Evolutionary conservation across 2,888 invertebrate genomes (phyloP), one percentile per base, ranked within the genome.

Genomic region (Agrochola lota): DNA sequence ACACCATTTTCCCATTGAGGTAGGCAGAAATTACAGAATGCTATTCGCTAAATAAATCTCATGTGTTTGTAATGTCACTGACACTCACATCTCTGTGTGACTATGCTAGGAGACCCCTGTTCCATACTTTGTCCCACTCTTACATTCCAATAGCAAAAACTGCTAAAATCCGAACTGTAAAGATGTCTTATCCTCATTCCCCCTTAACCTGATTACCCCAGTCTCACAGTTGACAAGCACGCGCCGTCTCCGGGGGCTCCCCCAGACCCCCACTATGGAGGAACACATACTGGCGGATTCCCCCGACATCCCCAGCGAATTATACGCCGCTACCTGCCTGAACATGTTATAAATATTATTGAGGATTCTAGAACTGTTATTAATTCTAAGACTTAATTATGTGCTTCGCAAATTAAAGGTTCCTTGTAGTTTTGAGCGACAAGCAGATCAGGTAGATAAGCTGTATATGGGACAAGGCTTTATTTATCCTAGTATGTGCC

Each of bases 201-300:
- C 12, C n/a, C 26, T 52, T 77, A 81, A 84, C 76, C 67, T 64
- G 49, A 43, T 77, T 77, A 80, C 73, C 63, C 40, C 57, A 64
- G 55, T 77, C 77, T 59, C 67, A 26, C 49, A 73, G 71, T 62
- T 78, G 85, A 78, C 75, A 78, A 60, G 85, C 71, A 81, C 81
- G 84, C 59, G 67, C 52, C n/a, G 26, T 63, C 78, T 26, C 72
- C 23, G 11, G 73, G 63, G 77, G 52, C 49, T 52, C 49, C n/a
- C 60, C 57, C 57, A n/a, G n/a, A 59, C 62, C 46, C n/a, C 77
- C 55, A 26, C 69, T 64, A 40, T 55, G 12, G 52, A 30, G 46
- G 35, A 57, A 55, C 64, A 70, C 57, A 75, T 64, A 49, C 74
- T 43, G 26, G 66, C 35, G 26, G 59, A 6, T 67, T 64, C 57